These are phyloP conservation scores for Aleiodes sp. DNA, from an alignment of 1,140 invertebrate species.

Conservation along the genomic window DNA sequence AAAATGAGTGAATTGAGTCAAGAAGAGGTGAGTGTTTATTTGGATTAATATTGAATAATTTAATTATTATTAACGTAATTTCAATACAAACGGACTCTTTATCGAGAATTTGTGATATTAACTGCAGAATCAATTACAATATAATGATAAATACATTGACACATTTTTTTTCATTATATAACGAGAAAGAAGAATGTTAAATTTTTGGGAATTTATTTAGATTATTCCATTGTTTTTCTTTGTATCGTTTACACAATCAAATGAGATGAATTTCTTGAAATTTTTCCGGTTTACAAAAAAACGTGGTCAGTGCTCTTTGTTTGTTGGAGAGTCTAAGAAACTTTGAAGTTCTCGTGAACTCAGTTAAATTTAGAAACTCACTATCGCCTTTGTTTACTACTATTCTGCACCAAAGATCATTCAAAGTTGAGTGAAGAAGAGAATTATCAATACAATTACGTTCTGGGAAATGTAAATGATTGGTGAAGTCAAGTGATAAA, in stretches of 20 bases:
- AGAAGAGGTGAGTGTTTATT: slow-evolving; percentile 73
- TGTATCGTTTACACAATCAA: too few relatives aligned
- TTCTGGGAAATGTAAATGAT: too few relatives aligned
- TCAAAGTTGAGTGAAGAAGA: too few relatives aligned
- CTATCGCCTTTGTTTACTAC: slow-evolving; percentile 3
- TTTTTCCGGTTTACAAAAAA: too few relatives aligned
- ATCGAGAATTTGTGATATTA: too few relatives aligned
- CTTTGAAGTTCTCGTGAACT: neutral
- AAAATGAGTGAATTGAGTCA: slow-evolving; percentile 78
- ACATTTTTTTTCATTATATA: slow-evolving; percentile 16
- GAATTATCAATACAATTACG: too few relatives aligned
- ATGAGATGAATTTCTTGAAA: too few relatives aligned
- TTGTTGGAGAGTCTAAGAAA: neutral
- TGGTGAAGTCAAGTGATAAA: too few relatives aligned
- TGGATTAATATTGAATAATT: slow-evolving; percentile 12
- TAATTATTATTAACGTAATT: slow-evolving; percentile 4
- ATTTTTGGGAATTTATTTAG: slow-evolving; percentile 4
- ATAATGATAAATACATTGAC: slow-evolving; percentile 26
- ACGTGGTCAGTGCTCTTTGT: neutral
- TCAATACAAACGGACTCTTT: slow-evolving; percentile 16
- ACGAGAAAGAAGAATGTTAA: slow-evolving; percentile 7
- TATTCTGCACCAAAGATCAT: too few relatives aligned
- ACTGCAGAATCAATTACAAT: too few relatives aligned
- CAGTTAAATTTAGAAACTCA: slow-evolving; percentile 13
- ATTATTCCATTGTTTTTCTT: slow-evolving; percentile 12